Evolutionary conservation across 37 sponge, comb jelly and placozoan genomes (phyloP).

Genomic region (Crambe crambe): DNA sequence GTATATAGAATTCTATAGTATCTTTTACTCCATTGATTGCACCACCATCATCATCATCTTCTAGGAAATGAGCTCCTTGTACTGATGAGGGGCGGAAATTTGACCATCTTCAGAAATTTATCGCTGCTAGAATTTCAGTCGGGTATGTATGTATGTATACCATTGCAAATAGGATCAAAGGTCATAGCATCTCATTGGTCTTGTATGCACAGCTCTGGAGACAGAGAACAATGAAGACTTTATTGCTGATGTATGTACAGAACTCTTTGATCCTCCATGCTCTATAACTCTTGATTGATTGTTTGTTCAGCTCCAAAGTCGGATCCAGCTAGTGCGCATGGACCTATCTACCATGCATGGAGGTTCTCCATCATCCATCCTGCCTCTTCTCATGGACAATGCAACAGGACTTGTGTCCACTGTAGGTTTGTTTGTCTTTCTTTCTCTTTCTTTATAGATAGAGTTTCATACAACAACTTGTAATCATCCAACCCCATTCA

Average conservation of each 20-base stretch:
- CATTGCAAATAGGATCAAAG: too few relatives aligned
- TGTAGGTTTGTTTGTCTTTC: conserved; percentile 5
- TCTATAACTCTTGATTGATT: too few relatives aligned
- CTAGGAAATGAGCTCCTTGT: background rate
- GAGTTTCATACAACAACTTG: too few relatives aligned
- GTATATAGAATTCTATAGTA: background rate
- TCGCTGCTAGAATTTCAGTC: background rate
- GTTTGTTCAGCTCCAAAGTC: background rate
- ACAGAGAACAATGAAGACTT: background rate
- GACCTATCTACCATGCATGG: conserved; percentile 4
- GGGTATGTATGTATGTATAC: too few relatives aligned
- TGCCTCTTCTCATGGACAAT: background rate
- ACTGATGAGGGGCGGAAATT: background rate
- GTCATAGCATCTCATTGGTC: too few relatives aligned
- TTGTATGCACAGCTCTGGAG: too few relatives aligned
- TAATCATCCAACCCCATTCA: too few relatives aligned
- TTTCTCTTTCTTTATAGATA: too few relatives aligned
- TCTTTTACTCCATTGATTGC: background rate
- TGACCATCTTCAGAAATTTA: background rate
- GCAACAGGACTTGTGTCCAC: background rate
- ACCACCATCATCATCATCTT: background rate
- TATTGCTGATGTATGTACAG: background rate
- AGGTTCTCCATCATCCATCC: background rate
- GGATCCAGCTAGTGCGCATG: background rate
- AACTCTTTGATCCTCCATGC: too few relatives aligned